phyloP scores from a whole-genome alignment of 2,797 vertebrate species.

The Notoglanidium macrostoma region DNA sequence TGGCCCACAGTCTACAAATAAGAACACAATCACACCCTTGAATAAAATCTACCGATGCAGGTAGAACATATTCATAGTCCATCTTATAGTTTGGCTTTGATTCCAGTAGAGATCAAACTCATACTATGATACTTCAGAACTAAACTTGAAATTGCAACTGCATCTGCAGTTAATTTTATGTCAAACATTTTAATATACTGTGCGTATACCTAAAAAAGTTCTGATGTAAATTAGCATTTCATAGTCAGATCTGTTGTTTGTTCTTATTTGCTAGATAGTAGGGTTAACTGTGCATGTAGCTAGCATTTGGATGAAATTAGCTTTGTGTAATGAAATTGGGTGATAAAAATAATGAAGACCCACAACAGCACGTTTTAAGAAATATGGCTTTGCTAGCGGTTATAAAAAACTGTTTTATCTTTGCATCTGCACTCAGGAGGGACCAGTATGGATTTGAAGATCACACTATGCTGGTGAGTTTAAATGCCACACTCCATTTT shows the following conservation, averaged over 20 bases:
- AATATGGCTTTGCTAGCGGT: too few relatives aligned
- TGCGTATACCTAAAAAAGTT: not conserved
- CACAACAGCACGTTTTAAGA: not conserved
- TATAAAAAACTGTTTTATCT: too few relatives aligned
- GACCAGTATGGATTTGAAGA: not conserved
- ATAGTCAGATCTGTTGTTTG: not conserved
- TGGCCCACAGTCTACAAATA: constrained; percentile 77
- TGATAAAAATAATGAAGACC: not conserved
- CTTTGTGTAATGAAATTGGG: not conserved
- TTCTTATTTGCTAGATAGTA: not conserved
- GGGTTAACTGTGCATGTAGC: not conserved
- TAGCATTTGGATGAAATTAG: not conserved
- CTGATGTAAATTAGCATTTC: not conserved
- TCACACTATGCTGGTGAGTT: not conserved
- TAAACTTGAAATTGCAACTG: not conserved
- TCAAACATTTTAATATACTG: too few relatives aligned
- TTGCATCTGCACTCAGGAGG: too few relatives aligned
- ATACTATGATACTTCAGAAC: not conserved
- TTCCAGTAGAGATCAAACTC: not conserved
- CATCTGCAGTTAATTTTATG: too few relatives aligned
- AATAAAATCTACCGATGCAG: not conserved
- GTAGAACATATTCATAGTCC: not conserved
- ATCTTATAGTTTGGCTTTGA: not conserved
- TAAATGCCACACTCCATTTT: not conserved
- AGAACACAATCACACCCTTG: not conserved